Evolutionary conservation across 2,797 vertebrate species (phyloP).

Genomic region (Syngnathus rostellatus): DNA sequence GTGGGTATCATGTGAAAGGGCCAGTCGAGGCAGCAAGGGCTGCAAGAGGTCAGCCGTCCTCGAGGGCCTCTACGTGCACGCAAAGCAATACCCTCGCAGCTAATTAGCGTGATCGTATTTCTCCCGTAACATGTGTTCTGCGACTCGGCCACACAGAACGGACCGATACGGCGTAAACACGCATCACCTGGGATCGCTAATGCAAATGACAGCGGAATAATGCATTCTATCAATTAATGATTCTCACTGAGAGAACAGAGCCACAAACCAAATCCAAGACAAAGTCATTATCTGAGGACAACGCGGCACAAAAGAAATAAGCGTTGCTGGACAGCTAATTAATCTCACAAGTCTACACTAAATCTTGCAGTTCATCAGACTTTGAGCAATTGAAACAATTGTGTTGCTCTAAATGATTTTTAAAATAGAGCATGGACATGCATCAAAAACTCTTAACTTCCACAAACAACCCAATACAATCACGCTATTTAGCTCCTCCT

Average conservation of each 20-base stretch:
- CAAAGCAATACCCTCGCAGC: conserved; percentile 29
- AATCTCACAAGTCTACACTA: neutral
- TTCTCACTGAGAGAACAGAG: neutral
- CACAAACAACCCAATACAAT: no score
- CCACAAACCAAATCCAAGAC: neutral
- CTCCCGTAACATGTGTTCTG: conserved; percentile 41
- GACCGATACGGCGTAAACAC: conserved; percentile 16
- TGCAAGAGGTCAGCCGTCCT: conserved; percentile 35
- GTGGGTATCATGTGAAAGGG: conserved; percentile 26
- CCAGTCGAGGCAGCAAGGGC: conserved; percentile 29
- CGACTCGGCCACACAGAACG: conserved; percentile 15
- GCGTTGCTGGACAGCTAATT: neutral
- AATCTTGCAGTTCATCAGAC: neutral
- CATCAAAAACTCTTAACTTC: no score
- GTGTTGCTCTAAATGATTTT: neutral
- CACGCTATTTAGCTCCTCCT: no score
- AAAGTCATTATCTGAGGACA: neutral
- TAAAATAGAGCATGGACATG: no score
- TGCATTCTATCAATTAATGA: conserved; percentile 18
- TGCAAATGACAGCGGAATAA: conserved; percentile 24
- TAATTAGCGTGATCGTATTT: conserved; percentile 49
- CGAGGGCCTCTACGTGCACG: conserved; percentile 22
- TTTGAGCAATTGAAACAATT: neutral
- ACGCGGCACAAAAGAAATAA: neutral
- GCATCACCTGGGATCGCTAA: conserved; percentile 26